These are phyloP conservation scores for Copsychus sechellarum DNA, from an alignment of 2,113 vertebrate genomes.

Conservation along the genomic window DNA sequence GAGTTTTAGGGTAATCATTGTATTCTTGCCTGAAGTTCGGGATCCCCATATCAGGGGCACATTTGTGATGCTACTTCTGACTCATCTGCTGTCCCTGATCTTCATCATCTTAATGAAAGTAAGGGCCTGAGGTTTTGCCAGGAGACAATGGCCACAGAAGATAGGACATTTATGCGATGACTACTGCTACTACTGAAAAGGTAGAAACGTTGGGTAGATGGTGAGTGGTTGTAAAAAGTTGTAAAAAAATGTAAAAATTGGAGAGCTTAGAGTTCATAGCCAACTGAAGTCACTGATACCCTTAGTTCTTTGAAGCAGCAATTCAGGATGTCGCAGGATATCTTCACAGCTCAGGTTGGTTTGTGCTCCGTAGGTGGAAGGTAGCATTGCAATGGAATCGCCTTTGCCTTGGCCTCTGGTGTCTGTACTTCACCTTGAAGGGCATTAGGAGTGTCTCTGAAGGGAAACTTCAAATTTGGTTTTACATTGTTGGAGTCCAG, in stretches of 20 bases:
- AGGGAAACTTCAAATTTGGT: neutral
- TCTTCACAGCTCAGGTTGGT: neutral
- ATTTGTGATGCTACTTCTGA: neutral
- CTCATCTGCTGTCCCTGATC: neutral
- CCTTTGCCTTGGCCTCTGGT: neutral
- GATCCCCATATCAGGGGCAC: neutral
- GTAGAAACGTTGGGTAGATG: neutral
- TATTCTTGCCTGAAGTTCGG: neutral
- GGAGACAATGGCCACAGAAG: neutral
- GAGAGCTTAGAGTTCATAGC: neutral
- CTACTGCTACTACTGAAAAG: neutral
- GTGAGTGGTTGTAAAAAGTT: neutral
- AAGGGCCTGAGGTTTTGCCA: neutral
- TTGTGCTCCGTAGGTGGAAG: neutral
- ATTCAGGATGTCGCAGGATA: neutral
- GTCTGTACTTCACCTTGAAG: fast-evolving
- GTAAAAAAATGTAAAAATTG: neutral
- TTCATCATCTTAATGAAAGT: neutral
- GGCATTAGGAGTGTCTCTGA: neutral
- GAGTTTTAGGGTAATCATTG: neutral
- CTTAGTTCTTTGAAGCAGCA: neutral
- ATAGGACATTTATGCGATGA: fast-evolving
- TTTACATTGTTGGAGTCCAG: neutral
- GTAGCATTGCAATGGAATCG: neutral
- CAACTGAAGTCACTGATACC: neutral